Evolutionary conservation across 2,113 vertebrate genomes (phyloP), one percentile per base, ranked within the genome.

Genomic region (Herpailurus yagouaroundi): DNA sequence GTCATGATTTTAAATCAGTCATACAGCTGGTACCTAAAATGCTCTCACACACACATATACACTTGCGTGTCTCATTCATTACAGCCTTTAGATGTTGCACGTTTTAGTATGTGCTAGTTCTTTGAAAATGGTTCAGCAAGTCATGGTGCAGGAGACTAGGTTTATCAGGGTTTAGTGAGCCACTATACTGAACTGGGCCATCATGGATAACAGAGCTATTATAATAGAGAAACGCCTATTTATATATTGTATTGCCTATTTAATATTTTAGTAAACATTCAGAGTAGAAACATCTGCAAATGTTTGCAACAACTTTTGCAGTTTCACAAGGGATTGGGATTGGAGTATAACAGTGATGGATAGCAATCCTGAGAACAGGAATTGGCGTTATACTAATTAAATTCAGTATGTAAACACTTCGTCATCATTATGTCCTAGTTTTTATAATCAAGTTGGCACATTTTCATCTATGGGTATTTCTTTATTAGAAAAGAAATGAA

Each of bases 341-440:
- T 31, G 21, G 81, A 89, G 9, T 29, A 68, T 90, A 94, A 83
- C 81, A 50, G 27, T 64, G 68, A 90, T 5, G 19, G 69, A 60
- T 60, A 50, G 36, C 41, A 76, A 82, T 27, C 25, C 3, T 63
- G n/a, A 88, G 55, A 90, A 85, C 0, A 88, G 29, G 9, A 73
- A 71, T 88, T 77, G 48, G 23, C 36, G 55, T 87, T 92, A 63
- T 50, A 48, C 13, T 94, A 96, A 84, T 97, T 94, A 82, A 88
- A 82, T 63, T 77, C 36, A 60, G 4, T 76, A 79, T 81, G 14
- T 79, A 95, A 89, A 92, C 7, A 71, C 36, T 92, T 31, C 92
- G 21, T 74, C 45, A 55, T 36, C 7, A 60, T 71, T 85, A 82
- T 96, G 45, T 5, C 16, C 9, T 60, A 29, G 86, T 83, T 93